Conservation (phyloP, 2,888 invertebrate genomes). For the Drosophila algonquin region DNA sequence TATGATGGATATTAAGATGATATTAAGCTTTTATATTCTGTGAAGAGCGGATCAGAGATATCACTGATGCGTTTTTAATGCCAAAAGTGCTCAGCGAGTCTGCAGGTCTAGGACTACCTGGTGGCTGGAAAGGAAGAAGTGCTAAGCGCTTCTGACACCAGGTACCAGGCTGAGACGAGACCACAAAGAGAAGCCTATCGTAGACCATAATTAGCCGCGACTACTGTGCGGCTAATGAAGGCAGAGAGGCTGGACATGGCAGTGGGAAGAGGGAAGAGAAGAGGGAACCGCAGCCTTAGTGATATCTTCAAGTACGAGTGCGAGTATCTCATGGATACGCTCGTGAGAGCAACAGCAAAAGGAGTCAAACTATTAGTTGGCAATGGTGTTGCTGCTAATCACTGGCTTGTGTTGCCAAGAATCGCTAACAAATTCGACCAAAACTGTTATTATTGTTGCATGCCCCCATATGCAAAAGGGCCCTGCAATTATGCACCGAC, state of each 20-base stretch:
- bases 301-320: constrained; percentile 10
- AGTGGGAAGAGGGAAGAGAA: background rate
- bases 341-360: constrained; percentile 23
- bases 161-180: constrained; percentile 26
- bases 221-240: constrained; percentile 49
- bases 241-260: constrained; percentile 9
- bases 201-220: constrained; percentile 40
- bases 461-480: constrained; percentile 55
- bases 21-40: background rate
- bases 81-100: constrained; percentile 6
- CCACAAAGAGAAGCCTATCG: constrained; percentile 16
- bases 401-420: constrained; percentile 42
- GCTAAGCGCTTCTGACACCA: constrained; percentile 42
- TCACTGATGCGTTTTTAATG: constrained; percentile 61
- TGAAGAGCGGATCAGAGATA: constrained; percentile 15
- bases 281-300: constrained; percentile 6
- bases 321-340: constrained; percentile 30
- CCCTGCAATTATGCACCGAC: constrained; percentile 59
- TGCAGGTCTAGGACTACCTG: constrained; percentile 42
- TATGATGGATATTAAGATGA: background rate
- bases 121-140: constrained; percentile 22
- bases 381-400: constrained; percentile 67
- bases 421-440: constrained; percentile 50
- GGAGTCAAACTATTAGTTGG: constrained; percentile 34
- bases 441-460: constrained; percentile 55